These are phyloP conservation scores for Yoshiicerus persimilis DNA, from an alignment of 1,140 invertebrate genomes.

Conservation along the genomic window DNA sequence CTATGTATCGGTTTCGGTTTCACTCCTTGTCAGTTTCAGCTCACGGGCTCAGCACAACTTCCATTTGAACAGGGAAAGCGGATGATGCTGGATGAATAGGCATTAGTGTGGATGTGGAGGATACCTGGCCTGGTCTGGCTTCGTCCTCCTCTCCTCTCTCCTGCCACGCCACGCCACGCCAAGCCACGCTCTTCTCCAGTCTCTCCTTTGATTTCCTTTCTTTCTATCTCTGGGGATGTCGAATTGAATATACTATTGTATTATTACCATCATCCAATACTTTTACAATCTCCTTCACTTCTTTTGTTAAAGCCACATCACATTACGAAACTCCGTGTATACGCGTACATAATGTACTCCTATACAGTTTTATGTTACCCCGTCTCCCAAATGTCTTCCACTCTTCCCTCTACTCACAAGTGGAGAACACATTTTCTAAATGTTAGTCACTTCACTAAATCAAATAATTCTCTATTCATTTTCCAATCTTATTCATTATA, in stretches of 20 bases:
- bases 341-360: too few relatives aligned
- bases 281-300: neutral
- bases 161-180: neutral
- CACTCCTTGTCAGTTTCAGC: conserved; percentile 17
- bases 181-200: too few relatives aligned
- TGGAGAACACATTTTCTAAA: neutral
- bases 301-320: neutral
- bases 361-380: neutral
- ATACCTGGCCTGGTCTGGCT: neutral
- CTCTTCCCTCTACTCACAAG: neutral
- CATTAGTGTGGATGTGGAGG: neutral
- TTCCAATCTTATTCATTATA: too few relatives aligned
- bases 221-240: neutral
- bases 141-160: too few relatives aligned
- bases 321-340: too few relatives aligned
- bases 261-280: neutral
- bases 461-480: neutral
- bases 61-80: neutral
- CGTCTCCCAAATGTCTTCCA: neutral
- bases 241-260: neutral
- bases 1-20: conserved; percentile 15
- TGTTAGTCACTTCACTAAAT: neutral
- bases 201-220: neutral
- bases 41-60: conserved; percentile 5
- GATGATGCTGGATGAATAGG: conserved; percentile 16